Percentiles rank a stretch among this genome's conserved stretches.
phyloP scores from a whole-genome alignment of 2,888 invertebrate genomes.

The Oxyteleia sp. region DNA sequence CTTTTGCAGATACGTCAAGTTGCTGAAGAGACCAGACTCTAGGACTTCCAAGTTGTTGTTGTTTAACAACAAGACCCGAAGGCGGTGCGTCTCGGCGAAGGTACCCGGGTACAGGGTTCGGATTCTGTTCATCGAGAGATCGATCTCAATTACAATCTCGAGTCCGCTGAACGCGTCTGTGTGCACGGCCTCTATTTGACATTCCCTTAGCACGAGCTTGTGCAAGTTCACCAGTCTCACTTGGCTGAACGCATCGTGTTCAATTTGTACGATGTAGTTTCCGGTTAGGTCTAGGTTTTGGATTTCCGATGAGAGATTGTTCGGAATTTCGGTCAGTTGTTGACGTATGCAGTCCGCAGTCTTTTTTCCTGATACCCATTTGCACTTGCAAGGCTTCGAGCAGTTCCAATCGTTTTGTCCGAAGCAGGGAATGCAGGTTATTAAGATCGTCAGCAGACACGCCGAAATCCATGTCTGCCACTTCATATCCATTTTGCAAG shows the following conservation, averaged over 20 bases:
- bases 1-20: constrained; percentile 92
- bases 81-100: constrained; percentile 91
- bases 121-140: constrained; percentile 93
- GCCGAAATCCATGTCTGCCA: constrained; percentile 48
- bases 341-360: constrained; percentile 93
- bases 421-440: constrained; percentile 85
- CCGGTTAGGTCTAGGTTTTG: constrained; percentile 91
- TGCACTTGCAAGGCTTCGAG: constrained; percentile 92
- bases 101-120: constrained; percentile 90
- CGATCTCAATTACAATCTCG: constrained; percentile 93
- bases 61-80: constrained; percentile 92
- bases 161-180: constrained; percentile 93
- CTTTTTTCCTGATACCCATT: constrained; percentile 95
- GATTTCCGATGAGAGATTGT: constrained; percentile 91
- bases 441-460: constrained; percentile 77
- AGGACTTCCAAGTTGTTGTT: constrained; percentile 92
- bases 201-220: constrained; percentile 92
- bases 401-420: constrained; percentile 89
- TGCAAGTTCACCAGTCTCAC: constrained; percentile 93
- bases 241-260: constrained; percentile 91
- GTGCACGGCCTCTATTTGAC: constrained; percentile 92
- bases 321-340: constrained; percentile 91
- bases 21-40: constrained; percentile 92
- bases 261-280: constrained; percentile 90
- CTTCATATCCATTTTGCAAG: constrained; percentile 75